These are phyloP conservation scores for Acanthosepion esculentum DNA, from an alignment of 2,888 invertebrate genomes.

Conservation along the genomic window DNA sequence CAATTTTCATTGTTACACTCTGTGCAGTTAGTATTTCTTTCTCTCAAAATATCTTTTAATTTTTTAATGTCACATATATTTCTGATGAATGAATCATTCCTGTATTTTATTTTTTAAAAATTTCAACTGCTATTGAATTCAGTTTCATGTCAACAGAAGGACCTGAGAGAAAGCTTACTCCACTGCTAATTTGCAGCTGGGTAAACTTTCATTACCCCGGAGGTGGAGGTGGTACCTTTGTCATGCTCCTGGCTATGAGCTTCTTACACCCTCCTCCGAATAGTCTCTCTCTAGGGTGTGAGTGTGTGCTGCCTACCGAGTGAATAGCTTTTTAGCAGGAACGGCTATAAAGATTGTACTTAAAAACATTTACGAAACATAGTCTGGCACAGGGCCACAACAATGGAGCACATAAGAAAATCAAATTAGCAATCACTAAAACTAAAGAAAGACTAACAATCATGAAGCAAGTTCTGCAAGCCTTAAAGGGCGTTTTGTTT, in stretches of 20 bases:
- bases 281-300: not conserved
- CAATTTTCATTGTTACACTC: not conserved
- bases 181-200: not conserved
- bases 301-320: not conserved
- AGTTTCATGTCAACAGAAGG: not conserved
- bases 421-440: too few relatives aligned
- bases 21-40: not conserved
- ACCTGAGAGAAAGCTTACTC: not conserved
- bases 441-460: too few relatives aligned
- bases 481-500: too few relatives aligned
- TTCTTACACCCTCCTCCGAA: too few relatives aligned
- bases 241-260: not conserved
- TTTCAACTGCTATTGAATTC: constrained; percentile 33
- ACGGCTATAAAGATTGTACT: not conserved
- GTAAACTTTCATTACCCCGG: not conserved
- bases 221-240: constrained; percentile 33
- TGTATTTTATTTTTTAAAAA: not conserved
- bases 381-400: too few relatives aligned
- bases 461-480: too few relatives aligned
- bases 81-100: not conserved
- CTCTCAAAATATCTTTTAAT: not conserved
- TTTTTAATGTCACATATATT: not conserved
- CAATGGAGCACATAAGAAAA: too few relatives aligned
- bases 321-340: not conserved
- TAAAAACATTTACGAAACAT: not conserved